Evolutionary conservation across 2,888 invertebrate genomes (phyloP).

Genomic region (Watsonalla binaria): DNA sequence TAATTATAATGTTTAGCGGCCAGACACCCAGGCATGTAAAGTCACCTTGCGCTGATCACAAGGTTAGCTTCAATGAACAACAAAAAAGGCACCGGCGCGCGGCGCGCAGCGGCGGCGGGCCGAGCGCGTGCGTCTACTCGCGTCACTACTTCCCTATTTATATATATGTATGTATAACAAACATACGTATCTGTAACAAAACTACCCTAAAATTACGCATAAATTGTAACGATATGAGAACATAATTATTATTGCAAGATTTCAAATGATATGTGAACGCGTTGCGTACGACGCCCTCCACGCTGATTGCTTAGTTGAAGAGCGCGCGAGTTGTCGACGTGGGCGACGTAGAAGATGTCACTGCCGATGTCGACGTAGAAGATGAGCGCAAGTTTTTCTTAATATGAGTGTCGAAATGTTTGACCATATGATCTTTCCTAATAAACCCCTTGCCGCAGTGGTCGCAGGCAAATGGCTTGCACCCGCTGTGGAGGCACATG

Average conservation of each 20-base stretch:
- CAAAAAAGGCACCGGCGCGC: conserved; percentile 54
- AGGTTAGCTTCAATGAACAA: conserved; percentile 73
- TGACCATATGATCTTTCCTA: conserved; percentile 94
- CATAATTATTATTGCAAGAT: conserved; percentile 29
- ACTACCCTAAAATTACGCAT: conserved; percentile 10
- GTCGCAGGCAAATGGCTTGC: conserved; percentile 89
- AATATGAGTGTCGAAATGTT: conserved; percentile 89
- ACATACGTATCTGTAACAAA: conserved; percentile 11
- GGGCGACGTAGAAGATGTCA: conserved; percentile 32
- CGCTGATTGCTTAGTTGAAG: background rate
- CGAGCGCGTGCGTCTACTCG: conserved; percentile 50
- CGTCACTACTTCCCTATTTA: conserved; percentile 12
- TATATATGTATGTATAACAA: background rate
- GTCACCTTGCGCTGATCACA: conserved; percentile 73
- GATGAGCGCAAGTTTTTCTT: conserved; percentile 74
- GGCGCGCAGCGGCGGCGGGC: conserved; percentile 17
- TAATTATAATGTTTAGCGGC: conserved; percentile 59
- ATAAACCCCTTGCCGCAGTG: conserved; percentile 93
- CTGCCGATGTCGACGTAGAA: conserved; percentile 42
- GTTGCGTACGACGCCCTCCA: conserved; percentile 1
- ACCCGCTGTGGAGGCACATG: conserved; percentile 91
- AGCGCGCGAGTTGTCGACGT: conserved; percentile 17
- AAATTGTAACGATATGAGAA: conserved; percentile 27
- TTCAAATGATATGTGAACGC: conserved; percentile 49
- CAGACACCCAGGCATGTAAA: conserved; percentile 73